A percentile compares a stretch with the other conserved stretches of the same genome.
These are phyloP conservation scores for Ypsolopha scabrella DNA, from an alignment of 2,888 invertebrate species.

Conservation along the genomic window DNA sequence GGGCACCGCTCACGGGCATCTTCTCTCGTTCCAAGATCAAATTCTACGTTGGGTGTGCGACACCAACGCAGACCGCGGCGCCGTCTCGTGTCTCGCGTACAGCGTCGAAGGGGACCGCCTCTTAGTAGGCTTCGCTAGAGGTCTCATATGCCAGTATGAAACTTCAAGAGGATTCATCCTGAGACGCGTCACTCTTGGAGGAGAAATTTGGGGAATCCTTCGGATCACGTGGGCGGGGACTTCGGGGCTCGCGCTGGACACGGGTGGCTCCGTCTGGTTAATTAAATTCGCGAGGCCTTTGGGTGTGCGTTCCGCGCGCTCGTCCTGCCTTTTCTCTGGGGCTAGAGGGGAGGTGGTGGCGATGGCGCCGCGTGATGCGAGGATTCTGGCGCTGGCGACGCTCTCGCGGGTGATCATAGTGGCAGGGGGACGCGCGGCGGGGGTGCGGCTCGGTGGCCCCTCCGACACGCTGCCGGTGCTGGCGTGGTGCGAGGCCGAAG, in stretches of 20 bases:
- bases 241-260: constrained; percentile 77
- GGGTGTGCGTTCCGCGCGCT: constrained; percentile 89
- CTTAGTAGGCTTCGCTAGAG: constrained; percentile 80
- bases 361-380: constrained; percentile 53
- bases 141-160: constrained; percentile 93
- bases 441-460: constrained; percentile 76
- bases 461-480: constrained; percentile 88
- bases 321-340: constrained; percentile 96
- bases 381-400: constrained; percentile 92
- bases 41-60: constrained; percentile 90
- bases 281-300: constrained; percentile 89
- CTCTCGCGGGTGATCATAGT: constrained; percentile 82
- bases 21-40: constrained; percentile 82
- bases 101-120: constrained; percentile 89
- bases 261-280: constrained; percentile 96
- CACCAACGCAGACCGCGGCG: constrained; percentile 77
- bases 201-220: constrained; percentile 59
- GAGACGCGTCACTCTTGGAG: constrained; percentile 56
- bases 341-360: constrained; percentile 88
- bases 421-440: constrained; percentile 51
- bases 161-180: constrained; percentile 72
- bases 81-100: constrained; percentile 86
- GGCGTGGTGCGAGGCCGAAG: constrained; percentile 81
- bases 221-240: constrained; percentile 59
- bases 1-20: constrained; percentile 94